Base-by-base conservation (phyloP, 64 coral and sea anemone genomes). In the Montipora sp. region DNA sequence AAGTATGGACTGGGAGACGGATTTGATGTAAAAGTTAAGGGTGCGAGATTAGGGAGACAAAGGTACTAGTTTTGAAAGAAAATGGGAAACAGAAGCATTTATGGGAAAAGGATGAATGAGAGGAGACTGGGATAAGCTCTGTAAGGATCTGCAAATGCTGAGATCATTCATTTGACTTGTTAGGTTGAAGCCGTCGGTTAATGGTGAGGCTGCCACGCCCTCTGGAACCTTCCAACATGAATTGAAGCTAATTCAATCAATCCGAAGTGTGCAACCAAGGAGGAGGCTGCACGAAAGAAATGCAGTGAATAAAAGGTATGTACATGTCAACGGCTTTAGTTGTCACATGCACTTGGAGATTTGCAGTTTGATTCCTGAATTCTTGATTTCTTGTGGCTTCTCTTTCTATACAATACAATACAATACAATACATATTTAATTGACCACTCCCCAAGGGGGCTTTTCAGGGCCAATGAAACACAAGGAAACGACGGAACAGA, bases 181-280 rank as follows among this genome's bases (percentile, higher is more conserved):
- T 71, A 71, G 68, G 14, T 5, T 71, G 5, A 71, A 71, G 68
- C 68, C 3, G 0, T 5, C 19, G 0, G 68, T 15, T 21, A 27
- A 71, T 71, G 20, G 19, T 71, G 68, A n/a, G 0, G 68, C 20
- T 7, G 68, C 19, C 13, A 85, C 82, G 6, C 82, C 82, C 3
- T 72, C 82, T 20, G 82, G 82, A 8, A 85, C 65, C 0, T 53
- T 85, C 47, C 16, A 50, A 20, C 82, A 20, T 48, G 82, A 85
- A 72, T 8, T n/a, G 4, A 67, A 71, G 47, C 15, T 85, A 2
- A 19, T 85, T 11, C 82, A 85, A 21, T 69, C 82, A 72, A 85
- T 85, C 6, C 47, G 82, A 12, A 50, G 66, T 47, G 46, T 85
- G 9, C 18, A 65, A 67, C 14, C 63, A 50, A 85, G 82, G 21